Evolutionary conservation across 2,113 vertebrate genomes (phyloP), one percentile per base, ranked within the genome.

Genomic region (Polyodon spathula): DNA sequence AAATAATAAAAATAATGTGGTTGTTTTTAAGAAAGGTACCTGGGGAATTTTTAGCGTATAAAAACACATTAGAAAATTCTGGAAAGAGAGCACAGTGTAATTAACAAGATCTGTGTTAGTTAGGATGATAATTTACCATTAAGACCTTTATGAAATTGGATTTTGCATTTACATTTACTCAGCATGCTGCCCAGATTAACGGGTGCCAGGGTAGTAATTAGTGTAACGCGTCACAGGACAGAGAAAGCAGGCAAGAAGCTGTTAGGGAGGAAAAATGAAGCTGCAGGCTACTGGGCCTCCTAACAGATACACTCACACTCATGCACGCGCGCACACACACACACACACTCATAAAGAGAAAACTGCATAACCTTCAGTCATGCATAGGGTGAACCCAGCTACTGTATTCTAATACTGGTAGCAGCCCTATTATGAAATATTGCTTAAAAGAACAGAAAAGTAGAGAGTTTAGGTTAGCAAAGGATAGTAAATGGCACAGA

Each of bases 401-500:
- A 27, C 27, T 27, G 69, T 87, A 82, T 81, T 81, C 82, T 83
- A 79, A 77, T 75, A 78, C 73, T 78, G 83, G 75, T 79, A 80
- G 74, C 84, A 84, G 78, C 78, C 78, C 72, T 73, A 70, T 63
- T 43, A 63, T 78, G 77, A 84, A 78, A 80, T 77, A 73, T 72
- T 73, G 74, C 76, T 81, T 79, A 73, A 75, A 74, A 71, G 60
- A 76, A 79, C 66, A 60, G 41, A 72, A 75, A 84, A 81, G 82
- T 66, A 74, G 70, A 74, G 86, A 88, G 86, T 89, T 89, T 83
- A 84, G 87, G 81, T 87, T 87, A 91, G 90, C 81, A 83, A 89
- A 89, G 89, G 88, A 91, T 87, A 90, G 91, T 85, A 88, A 86
- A 86, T 87, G 92, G 90, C 89, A 88, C 88, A 86, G 90, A 93